A percentile compares a stretch with the other conserved stretches of the same genome.
phyloP scores from a whole-genome alignment of 2,113 vertebrate species.

The Etheostoma cragini region DNA sequence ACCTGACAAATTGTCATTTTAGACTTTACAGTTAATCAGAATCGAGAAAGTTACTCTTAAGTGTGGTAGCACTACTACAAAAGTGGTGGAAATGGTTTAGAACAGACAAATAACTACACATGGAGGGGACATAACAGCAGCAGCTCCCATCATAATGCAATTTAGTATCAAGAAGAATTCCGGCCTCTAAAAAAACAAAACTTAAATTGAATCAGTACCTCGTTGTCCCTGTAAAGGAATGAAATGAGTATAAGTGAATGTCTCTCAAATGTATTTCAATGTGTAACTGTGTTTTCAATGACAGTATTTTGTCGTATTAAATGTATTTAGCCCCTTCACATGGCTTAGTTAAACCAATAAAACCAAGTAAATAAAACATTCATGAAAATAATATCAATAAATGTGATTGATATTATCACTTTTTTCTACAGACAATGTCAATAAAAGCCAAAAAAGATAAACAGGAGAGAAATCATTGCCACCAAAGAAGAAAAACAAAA shows the following conservation, averaged over 20 bases:
- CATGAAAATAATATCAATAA: neutral
- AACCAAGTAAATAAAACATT: neutral
- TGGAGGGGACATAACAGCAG: neutral
- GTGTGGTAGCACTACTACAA: neutral
- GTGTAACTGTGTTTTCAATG: too few relatives aligned
- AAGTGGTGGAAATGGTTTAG: neutral
- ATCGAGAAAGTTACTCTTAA: neutral
- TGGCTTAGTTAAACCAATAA: too few relatives aligned
- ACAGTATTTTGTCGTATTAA: too few relatives aligned
- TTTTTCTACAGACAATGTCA: neutral
- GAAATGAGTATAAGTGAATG: neutral
- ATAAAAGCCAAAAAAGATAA: neutral
- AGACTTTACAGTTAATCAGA: neutral
- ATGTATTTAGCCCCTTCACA: too few relatives aligned
- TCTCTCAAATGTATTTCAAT: too few relatives aligned
- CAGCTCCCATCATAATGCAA: neutral
- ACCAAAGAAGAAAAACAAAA: conserved; percentile 15
- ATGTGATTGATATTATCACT: neutral
- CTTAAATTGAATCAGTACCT: too few relatives aligned
- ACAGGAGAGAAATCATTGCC: neutral
- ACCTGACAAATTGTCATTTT: neutral
- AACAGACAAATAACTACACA: neutral
- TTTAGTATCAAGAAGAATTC: neutral
- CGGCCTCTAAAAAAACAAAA: too few relatives aligned
- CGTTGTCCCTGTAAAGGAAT: too few relatives aligned